phyloP scores from a whole-genome alignment of 2,888 invertebrate species.

The Hartigia nigra region DNA sequence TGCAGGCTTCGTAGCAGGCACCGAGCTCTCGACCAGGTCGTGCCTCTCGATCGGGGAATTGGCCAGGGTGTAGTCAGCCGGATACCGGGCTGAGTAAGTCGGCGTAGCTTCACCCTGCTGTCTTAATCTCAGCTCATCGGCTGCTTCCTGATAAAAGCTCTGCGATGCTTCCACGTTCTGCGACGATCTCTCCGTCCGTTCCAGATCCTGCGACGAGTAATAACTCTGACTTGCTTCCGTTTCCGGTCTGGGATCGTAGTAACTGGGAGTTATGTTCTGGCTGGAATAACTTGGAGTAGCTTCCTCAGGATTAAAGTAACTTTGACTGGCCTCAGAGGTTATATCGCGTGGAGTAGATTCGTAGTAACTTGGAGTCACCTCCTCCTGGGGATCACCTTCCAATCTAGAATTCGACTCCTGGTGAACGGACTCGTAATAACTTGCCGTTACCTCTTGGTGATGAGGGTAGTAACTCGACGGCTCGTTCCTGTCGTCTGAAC shows the following conservation, averaged over 20 bases:
- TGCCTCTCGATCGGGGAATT: constrained; percentile 62
- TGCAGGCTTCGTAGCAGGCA: constrained; percentile 55
- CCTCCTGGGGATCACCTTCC: constrained; percentile 51
- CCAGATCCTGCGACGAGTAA: constrained; percentile 54
- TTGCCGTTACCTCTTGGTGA: constrained; percentile 50
- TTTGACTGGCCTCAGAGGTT: constrained; percentile 55
- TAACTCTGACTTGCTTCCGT: constrained; percentile 60
- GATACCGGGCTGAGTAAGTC: constrained; percentile 58
- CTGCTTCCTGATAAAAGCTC: constrained; percentile 57
- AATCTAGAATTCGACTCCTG: constrained; percentile 50
- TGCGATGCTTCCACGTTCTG: constrained; percentile 59
- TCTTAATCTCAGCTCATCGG: constrained; percentile 46
- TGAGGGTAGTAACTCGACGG: constrained; percentile 57
- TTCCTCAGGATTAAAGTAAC: constrained; percentile 55
- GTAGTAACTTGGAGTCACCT: constrained; percentile 57
- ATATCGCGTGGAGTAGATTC: constrained; percentile 45
- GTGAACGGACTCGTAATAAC: constrained; percentile 52
- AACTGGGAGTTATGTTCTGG: constrained; percentile 54
- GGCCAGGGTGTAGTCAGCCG: constrained; percentile 56
- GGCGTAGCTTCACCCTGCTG: constrained; percentile 59
- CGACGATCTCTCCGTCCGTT: constrained; percentile 48
- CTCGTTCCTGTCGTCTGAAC: constrained; percentile 53
- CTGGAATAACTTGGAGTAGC: constrained; percentile 54
- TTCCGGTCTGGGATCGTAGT: constrained; percentile 56
- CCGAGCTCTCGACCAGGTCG: constrained; percentile 61